Evolutionary conservation across 2,888 invertebrate genomes (phyloP).

Genomic region (Flabesymbios commensalis): DNA sequence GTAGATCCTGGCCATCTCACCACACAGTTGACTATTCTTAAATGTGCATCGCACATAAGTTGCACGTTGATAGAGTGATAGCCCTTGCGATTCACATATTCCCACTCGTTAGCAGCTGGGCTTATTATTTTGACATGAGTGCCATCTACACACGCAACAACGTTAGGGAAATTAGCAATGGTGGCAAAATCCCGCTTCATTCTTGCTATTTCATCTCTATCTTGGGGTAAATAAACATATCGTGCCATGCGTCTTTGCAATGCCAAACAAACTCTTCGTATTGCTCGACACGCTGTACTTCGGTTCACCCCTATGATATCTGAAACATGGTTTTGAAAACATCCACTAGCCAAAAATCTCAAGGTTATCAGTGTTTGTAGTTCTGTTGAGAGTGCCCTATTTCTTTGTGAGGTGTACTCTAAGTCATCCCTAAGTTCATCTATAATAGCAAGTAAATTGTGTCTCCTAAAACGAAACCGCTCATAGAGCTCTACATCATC

Average conservation of each 20-base stretch:
- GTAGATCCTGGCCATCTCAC: slow-evolving; percentile 5
- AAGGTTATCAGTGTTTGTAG: background rate
- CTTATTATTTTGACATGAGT: background rate
- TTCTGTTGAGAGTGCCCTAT: background rate
- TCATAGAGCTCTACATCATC: background rate
- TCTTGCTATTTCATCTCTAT: background rate
- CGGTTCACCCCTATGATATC: background rate
- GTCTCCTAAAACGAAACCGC: background rate
- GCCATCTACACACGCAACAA: slow-evolving; percentile 2
- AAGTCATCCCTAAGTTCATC: background rate
- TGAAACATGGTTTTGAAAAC: background rate
- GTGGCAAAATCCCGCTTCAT: background rate
- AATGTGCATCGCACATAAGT: slow-evolving; percentile 3
- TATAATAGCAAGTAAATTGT: background rate
- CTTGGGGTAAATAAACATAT: background rate
- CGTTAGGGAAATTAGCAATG: background rate
- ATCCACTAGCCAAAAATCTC: background rate
- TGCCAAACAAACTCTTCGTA: background rate
- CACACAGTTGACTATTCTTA: slow-evolving; percentile 1
- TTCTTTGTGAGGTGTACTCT: background rate
- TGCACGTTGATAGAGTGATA: slow-evolving; percentile 2
- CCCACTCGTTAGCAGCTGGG: background rate
- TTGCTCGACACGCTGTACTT: slow-evolving; percentile 2
- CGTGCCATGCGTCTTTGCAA: background rate
- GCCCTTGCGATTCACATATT: slow-evolving; percentile 1